Conservation (phyloP, 2,113 vertebrate species). For the Cryptotis parvus region DNA sequence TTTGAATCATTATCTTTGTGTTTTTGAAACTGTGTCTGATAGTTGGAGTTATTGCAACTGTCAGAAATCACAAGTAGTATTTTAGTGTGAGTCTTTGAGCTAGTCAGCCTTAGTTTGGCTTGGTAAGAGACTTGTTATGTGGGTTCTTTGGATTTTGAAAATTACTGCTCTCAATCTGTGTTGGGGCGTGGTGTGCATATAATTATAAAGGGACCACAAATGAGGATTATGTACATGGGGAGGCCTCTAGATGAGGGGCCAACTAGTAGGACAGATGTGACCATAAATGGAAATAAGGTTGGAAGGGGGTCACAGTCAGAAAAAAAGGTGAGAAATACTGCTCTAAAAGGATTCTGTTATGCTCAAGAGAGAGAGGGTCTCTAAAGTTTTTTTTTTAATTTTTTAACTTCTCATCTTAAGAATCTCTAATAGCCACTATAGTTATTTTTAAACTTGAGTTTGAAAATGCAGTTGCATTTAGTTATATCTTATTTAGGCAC, state of each 20-base stretch:
- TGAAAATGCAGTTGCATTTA: conserved; percentile 50
- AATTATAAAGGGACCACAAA: no score
- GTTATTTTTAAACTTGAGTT: conserved; percentile 70
- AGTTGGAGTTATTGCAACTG: neutral
- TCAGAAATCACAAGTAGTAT: conserved; percentile 25
- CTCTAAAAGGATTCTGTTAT: neutral
- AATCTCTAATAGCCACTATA: conserved; percentile 41
- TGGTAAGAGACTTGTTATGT: neutral
- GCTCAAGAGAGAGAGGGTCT: neutral
- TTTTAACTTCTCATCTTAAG: conserved; percentile 12
- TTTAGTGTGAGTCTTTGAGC: conserved; percentile 37
- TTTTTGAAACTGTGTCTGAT: conserved; percentile 20
- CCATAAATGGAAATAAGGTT: no score
- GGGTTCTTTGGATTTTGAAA: neutral
- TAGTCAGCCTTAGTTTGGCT: neutral
- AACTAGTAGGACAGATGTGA: no score
- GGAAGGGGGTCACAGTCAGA: no score
- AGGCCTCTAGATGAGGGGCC: neutral
- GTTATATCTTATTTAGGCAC: conserved; percentile 58
- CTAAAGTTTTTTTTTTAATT: neutral
- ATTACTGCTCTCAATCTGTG: no score
- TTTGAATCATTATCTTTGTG: conserved; percentile 38
- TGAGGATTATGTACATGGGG: neutral
- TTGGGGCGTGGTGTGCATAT: no score
- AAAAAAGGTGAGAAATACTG: neutral